These are phyloP conservation scores for Menura novaehollandiae DNA, from an alignment of 2,113 vertebrate genomes.

Conservation along the genomic window DNA sequence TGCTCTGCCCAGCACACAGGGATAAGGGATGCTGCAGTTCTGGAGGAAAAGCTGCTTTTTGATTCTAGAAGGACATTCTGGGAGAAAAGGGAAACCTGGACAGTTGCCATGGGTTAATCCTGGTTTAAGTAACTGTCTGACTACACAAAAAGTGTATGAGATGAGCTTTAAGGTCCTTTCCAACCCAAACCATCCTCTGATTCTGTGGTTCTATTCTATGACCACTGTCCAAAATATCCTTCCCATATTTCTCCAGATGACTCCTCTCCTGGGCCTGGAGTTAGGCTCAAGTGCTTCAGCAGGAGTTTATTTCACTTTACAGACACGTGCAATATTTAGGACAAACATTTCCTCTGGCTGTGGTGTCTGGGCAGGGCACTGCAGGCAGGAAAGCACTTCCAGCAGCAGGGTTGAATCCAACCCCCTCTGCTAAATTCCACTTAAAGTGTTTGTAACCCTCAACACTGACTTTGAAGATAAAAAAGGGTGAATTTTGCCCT, in stretches of 20 bases:
- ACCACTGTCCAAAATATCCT: no score
- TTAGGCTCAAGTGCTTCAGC: neutral
- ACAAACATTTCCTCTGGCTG: neutral
- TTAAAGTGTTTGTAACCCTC: neutral
- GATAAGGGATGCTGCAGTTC: neutral
- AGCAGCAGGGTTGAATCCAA: neutral
- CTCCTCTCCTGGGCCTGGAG: neutral
- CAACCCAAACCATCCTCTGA: neutral
- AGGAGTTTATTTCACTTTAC: neutral
- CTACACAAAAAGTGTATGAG: neutral
- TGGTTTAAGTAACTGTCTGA: neutral
- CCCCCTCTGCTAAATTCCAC: neutral
- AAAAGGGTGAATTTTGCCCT: neutral
- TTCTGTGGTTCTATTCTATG: neutral
- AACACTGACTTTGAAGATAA: neutral
- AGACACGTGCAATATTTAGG: neutral
- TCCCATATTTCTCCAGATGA: neutral
- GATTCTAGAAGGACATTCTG: rapidly evolving
- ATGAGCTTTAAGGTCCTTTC: neutral
- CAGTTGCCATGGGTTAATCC: neutral
- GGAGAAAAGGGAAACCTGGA: neutral
- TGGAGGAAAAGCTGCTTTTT: neutral
- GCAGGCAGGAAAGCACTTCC: neutral
- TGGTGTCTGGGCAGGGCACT: neutral
- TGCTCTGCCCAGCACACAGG: neutral